Conservation (phyloP, 1,140 invertebrate genomes). For the Heterodera carotae region DNA sequence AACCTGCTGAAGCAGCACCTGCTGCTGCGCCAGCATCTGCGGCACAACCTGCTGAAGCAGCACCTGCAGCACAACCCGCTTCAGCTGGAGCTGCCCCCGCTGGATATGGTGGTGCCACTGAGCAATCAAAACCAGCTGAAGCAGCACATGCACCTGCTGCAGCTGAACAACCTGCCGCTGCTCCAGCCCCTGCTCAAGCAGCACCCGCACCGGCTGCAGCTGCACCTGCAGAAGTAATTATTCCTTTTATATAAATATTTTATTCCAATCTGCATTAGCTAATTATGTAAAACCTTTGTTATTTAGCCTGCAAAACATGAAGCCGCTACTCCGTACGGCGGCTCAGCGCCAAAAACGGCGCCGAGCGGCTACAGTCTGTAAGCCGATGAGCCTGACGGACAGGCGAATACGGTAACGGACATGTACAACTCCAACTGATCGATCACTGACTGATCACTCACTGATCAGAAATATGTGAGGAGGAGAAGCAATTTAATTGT, state of each 20-base stretch:
- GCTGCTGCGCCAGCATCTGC: not conserved
- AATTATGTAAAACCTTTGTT: too few species aligned
- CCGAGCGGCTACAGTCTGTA: conserved; percentile 2
- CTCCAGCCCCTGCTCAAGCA: conserved; percentile 9
- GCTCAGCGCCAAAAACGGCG: not conserved
- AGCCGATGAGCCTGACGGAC: not conserved
- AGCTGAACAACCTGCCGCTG: not conserved
- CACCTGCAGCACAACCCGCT: conserved; percentile 19
- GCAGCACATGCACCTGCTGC: conserved; percentile 7
- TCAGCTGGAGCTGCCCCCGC: not conserved
- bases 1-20: not conserved
- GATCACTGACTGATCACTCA: too few species aligned
- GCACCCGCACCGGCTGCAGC: conserved; percentile 13
- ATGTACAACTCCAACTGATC: too few species aligned
- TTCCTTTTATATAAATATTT: too few species aligned
- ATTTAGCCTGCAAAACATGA: too few species aligned
- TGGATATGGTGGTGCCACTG: too few species aligned
- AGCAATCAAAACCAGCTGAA: not conserved
- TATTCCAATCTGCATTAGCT: conserved; percentile 4
- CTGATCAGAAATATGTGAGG: not conserved
- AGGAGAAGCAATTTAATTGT: too few species aligned
- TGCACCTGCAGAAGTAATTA: conserved; percentile 13
- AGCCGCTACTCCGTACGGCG: not conserved
- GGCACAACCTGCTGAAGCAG: conserved; percentile 12
- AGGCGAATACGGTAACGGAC: not conserved